Conservation (phyloP, 2,797 vertebrate genomes). For the Mergus octosetaceus region DNA sequence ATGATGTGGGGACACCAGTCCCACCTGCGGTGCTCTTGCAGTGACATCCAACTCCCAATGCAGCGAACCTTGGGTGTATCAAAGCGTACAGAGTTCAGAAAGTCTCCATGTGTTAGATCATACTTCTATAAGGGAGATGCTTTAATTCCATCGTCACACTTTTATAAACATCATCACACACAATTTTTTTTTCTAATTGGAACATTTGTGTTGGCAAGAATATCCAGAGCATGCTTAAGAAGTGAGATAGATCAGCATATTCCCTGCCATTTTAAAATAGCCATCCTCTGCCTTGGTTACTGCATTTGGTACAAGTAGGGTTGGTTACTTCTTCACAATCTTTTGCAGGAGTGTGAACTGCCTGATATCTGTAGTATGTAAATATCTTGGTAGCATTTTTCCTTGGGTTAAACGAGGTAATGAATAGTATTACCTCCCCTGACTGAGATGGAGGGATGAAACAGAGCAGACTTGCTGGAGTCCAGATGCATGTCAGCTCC, state of each 20-base stretch:
- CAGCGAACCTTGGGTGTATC: not conserved
- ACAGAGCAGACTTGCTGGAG: slow-evolving; percentile 6
- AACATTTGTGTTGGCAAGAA: not conserved
- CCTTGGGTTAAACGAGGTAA: not conserved
- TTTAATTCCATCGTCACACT: not conserved
- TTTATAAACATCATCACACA: not conserved
- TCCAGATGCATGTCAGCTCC: not conserved
- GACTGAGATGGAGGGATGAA: not conserved
- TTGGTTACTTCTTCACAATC: not conserved
- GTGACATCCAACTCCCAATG: not conserved
- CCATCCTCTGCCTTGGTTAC: not conserved
- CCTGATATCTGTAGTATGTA: not conserved
- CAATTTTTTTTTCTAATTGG: not conserved
- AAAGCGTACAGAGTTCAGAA: not conserved
- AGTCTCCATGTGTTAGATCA: not conserved
- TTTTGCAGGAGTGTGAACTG: not conserved
- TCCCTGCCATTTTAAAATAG: not conserved
- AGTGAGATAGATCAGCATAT: slow-evolving; percentile 6
- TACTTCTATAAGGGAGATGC: not conserved
- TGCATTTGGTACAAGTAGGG: not conserved
- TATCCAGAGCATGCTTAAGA: not conserved
- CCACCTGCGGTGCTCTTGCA: not conserved
- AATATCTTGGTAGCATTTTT: not conserved
- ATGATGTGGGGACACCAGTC: not conserved
- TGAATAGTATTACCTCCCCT: not conserved